These are phyloP conservation scores for Lepus europaeus DNA, from an alignment of 2,113 vertebrate genomes.

Conservation along the genomic window DNA sequence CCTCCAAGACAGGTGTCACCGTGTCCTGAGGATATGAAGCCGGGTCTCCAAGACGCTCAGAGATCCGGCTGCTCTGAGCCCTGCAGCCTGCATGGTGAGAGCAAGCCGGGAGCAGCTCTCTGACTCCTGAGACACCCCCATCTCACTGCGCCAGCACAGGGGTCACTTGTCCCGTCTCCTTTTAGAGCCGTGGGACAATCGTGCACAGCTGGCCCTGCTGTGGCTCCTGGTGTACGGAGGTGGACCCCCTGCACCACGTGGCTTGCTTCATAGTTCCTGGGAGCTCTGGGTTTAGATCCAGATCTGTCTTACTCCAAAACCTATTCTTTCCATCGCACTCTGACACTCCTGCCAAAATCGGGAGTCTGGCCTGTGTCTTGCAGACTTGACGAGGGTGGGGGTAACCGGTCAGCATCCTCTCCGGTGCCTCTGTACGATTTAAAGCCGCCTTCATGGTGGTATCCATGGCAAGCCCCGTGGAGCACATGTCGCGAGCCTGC, in stretches of 20 bases:
- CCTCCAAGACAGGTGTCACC: background rate
- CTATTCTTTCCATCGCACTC: background rate
- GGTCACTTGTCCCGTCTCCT: too few species aligned
- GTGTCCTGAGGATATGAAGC: background rate
- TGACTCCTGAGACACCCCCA: too few species aligned
- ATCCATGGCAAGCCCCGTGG: constrained; percentile 59
- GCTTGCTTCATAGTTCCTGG: background rate
- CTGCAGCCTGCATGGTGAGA: too few species aligned
- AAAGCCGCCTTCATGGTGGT: constrained; percentile 49
- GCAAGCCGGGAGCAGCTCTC: too few species aligned
- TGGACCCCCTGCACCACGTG: background rate
- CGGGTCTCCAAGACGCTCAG: background rate
- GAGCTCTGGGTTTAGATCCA: background rate
- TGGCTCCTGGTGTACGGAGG: background rate
- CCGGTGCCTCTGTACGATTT: constrained; percentile 54
- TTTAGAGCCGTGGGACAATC: background rate
- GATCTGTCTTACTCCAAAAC: background rate
- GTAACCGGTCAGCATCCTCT: constrained; percentile 47
- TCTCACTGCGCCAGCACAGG: too few species aligned
- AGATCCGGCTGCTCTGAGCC: background rate
- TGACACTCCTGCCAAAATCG: background rate
- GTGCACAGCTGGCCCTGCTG: background rate
- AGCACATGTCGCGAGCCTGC: constrained; percentile 65
- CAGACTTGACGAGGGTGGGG: background rate
- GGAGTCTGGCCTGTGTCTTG: background rate